These are phyloP conservation scores for Acropternis orthonyx DNA, from an alignment of 2,797 vertebrate genomes.

Conservation along the genomic window DNA sequence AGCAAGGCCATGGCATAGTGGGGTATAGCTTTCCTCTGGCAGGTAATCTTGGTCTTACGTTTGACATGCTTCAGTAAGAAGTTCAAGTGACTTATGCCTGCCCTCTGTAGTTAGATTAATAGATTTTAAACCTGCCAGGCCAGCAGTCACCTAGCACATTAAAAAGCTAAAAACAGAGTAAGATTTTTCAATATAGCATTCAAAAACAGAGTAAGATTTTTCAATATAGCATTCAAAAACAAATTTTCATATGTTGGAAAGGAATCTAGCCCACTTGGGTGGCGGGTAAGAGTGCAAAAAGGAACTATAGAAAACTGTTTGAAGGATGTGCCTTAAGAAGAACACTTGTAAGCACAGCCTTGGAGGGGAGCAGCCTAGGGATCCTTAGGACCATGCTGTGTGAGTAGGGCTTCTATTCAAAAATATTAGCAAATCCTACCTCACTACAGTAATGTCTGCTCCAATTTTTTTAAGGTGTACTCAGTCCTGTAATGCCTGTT, in stretches of 20 bases:
- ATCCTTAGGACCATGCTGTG: background rate
- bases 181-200: background rate
- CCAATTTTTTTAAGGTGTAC: background rate
- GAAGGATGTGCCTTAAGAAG: background rate
- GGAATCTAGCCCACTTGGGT: background rate
- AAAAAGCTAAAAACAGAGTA: background rate
- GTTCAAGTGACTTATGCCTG: background rate
- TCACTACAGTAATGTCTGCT: background rate
- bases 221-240: background rate
- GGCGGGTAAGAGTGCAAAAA: background rate
- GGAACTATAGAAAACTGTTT: background rate
- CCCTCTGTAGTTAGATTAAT: background rate
- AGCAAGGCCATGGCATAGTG: background rate
- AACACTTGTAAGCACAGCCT: background rate
- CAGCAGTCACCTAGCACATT: background rate
- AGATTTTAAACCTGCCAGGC: background rate
- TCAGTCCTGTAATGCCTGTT: background rate
- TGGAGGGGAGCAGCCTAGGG: background rate
- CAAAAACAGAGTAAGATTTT: background rate
- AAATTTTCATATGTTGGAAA: background rate
- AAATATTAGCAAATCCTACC: background rate
- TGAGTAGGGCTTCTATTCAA: background rate
- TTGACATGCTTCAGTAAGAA: background rate
- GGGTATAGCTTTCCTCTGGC: background rate
- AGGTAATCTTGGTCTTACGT: background rate